Conservation (phyloP, 2,888 invertebrate genomes). For the Archips xylosteana region DNA sequence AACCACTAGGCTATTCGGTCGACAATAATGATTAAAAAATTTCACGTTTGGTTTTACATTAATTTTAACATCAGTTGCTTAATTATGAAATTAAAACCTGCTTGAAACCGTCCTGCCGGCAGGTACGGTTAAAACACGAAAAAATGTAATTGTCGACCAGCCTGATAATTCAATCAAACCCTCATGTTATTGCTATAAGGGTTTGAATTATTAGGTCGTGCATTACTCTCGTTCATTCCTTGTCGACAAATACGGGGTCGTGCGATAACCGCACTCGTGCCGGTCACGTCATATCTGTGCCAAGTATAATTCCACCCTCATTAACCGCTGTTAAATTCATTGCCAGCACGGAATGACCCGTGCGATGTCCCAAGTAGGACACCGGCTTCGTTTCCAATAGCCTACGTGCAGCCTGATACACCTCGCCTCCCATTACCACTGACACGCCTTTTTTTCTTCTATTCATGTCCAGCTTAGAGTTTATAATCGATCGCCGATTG, state of each 20-base stretch:
- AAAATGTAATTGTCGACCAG: too few relatives aligned
- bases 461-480: slow-evolving; percentile 52
- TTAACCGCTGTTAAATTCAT: slow-evolving; percentile 59
- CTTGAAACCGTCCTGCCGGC: too few relatives aligned
- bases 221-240: too few relatives aligned
- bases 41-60: neutral
- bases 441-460: slow-evolving; percentile 48
- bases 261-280: slow-evolving; percentile 45
- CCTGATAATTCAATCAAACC: too few relatives aligned
- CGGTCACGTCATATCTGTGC: slow-evolving; percentile 51
- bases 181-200: too few relatives aligned
- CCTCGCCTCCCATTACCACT: slow-evolving; percentile 38
- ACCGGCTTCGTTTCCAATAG: slow-evolving; percentile 58
- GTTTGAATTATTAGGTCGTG: too few relatives aligned
- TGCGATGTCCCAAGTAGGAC: slow-evolving; percentile 58
- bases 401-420: slow-evolving; percentile 62
- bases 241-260: too few relatives aligned
- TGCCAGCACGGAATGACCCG: slow-evolving; percentile 66
- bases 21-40: neutral
- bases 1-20: too few relatives aligned
- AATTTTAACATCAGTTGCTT: slow-evolving; percentile 1
- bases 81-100: slow-evolving; percentile 20
- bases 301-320: slow-evolving; percentile 50
- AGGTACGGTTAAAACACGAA: too few relatives aligned
- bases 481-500: slow-evolving; percentile 49